Conservation (phyloP, 2,888 invertebrate species). For the Eristalis tenax region DNA sequence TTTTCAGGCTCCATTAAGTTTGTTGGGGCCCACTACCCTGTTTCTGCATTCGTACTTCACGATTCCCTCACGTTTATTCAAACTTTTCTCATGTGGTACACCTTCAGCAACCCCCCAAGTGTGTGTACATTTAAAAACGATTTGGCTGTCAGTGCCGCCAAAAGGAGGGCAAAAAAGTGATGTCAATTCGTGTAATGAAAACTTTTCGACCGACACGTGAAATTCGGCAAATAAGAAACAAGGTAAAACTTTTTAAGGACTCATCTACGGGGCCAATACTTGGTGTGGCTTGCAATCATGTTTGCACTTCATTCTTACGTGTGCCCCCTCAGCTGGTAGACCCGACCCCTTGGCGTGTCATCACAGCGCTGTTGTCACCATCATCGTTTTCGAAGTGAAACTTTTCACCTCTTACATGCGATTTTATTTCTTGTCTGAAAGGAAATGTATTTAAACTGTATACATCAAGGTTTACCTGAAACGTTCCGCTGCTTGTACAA, state of each 20-base stretch:
- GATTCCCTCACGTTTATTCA: slow-evolving; percentile 41
- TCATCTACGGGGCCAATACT: slow-evolving; percentile 6
- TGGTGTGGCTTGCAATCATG: background rate
- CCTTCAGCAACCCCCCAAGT: background rate
- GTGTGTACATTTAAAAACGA: slow-evolving; percentile 53
- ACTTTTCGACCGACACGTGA: slow-evolving; percentile 33
- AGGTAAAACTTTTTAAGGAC: slow-evolving; percentile 33
- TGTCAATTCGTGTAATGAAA: slow-evolving; percentile 52
- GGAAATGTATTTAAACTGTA: slow-evolving; percentile 35
- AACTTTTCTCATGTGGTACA: slow-evolving; percentile 19
- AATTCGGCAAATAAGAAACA: slow-evolving; percentile 51
- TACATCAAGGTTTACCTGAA: slow-evolving; percentile 60
- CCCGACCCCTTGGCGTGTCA: slow-evolving; percentile 44
- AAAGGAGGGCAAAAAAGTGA: slow-evolving; percentile 15
- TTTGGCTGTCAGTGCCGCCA: slow-evolving; percentile 22
- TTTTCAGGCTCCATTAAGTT: slow-evolving; percentile 65
- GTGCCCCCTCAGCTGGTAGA: background rate
- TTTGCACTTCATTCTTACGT: background rate
- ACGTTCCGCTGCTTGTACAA: slow-evolving; percentile 33
- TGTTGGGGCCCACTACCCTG: slow-evolving; percentile 12
- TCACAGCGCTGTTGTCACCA: slow-evolving; percentile 22
- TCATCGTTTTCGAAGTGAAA: slow-evolving; percentile 35
- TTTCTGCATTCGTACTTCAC: background rate
- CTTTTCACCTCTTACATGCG: slow-evolving; percentile 27
- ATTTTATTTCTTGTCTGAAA: slow-evolving; percentile 36